These are phyloP conservation scores for Microtus montanus DNA, from an alignment of 2,113 vertebrate genomes.

Conservation along the genomic window DNA sequence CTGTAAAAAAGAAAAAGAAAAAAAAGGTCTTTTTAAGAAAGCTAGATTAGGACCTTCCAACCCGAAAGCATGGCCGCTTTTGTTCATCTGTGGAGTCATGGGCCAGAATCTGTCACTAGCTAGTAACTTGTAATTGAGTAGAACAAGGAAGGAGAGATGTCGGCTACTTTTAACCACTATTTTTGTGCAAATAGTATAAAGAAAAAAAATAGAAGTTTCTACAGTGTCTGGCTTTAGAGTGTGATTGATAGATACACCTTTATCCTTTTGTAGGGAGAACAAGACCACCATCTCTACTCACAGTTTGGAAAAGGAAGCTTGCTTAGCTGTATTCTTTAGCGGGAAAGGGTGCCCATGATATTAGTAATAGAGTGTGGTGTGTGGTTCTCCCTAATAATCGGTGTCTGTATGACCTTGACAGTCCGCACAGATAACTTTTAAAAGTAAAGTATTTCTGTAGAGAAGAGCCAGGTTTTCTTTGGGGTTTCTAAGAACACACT, in stretches of 20 bases:
- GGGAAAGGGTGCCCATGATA: background rate
- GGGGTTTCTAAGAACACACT: conserved; percentile 76
- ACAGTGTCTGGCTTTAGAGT: conserved; percentile 33
- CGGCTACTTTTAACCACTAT: conserved; percentile 61
- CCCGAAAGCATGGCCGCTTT: background rate
- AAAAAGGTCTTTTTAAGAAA: background rate
- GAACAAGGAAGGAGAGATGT: conserved; percentile 5
- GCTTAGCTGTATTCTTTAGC: background rate
- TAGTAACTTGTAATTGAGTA: conserved; percentile 14
- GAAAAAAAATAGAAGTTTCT: conserved; percentile 43
- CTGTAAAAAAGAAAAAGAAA: no score
- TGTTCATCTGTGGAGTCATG: background rate
- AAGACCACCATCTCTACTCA: background rate
- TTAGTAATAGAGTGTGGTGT: background rate
- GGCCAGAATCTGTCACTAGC: conserved; percentile 9
- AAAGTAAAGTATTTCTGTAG: conserved; percentile 43
- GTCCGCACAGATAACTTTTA: background rate
- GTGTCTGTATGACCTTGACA: background rate
- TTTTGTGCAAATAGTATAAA: conserved; percentile 65
- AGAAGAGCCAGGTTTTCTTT: conserved; percentile 52
- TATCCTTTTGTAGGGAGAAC: conserved; percentile 10
- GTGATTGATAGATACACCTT: background rate
- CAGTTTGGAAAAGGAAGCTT: conserved; percentile 9
- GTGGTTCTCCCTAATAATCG: background rate
- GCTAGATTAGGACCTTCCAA: background rate